These are phyloP conservation scores for Scolopax bukidnonensis DNA, from an alignment of 2,797 vertebrate genomes.

Conservation along the genomic window DNA sequence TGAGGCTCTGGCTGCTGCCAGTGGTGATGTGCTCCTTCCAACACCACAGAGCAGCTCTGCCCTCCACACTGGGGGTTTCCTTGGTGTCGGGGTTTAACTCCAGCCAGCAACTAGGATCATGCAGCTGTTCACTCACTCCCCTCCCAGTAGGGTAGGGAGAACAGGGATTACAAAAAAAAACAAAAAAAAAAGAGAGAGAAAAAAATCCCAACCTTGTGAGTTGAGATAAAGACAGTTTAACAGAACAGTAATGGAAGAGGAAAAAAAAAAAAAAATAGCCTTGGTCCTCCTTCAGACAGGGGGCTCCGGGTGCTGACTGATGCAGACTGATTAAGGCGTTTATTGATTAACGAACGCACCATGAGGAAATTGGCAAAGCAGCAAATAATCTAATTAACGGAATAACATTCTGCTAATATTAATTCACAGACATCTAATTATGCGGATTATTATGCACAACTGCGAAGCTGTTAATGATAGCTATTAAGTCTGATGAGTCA, in stretches of 20 bases:
- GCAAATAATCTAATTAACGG: not conserved
- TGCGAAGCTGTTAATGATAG: not conserved
- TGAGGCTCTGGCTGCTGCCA: not conserved
- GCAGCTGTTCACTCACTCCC: no score
- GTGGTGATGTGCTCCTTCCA: not conserved
- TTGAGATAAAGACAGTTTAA: not conserved
- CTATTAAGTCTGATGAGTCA: not conserved
- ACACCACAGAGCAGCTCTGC: not conserved
- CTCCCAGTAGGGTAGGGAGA: no score
- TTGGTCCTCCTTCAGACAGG: not conserved
- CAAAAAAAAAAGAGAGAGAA: no score
- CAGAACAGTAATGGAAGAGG: not conserved
- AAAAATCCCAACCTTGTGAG: no score
- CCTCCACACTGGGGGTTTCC: not conserved
- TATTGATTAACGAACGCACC: accelerated
- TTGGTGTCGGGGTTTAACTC: no score
- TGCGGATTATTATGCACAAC: not conserved
- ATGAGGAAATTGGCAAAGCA: not conserved
- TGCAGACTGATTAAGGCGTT: not conserved
- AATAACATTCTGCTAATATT: not conserved
- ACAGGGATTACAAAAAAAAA: no score
- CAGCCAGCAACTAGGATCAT: no score
- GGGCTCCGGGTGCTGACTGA: not conserved
- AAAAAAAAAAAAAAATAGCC: not conserved
- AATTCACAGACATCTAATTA: not conserved